phyloP scores from a whole-genome alignment of 2,113 vertebrate genomes.

The Neolamprologus hecqui region DNA sequence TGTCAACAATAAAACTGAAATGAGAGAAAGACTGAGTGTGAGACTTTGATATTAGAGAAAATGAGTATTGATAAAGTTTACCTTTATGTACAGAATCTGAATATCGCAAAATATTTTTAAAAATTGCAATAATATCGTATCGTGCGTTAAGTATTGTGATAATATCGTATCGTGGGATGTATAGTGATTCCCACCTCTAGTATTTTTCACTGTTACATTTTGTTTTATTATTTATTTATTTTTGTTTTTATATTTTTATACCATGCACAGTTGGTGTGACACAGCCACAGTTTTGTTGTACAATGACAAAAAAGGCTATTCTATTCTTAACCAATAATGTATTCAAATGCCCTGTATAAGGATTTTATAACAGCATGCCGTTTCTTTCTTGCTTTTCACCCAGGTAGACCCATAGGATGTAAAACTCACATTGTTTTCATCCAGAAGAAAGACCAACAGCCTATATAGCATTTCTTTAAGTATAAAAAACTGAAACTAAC shows the following conservation, averaged over 20 bases:
- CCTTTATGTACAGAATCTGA: too few relatives aligned
- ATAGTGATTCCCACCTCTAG: too few relatives aligned
- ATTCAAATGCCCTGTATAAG: not conserved
- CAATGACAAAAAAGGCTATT: not conserved
- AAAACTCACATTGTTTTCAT: not conserved
- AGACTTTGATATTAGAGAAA: fast-evolving
- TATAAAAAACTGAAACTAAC: not conserved
- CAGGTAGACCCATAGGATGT: not conserved
- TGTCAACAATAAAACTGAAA: too few relatives aligned
- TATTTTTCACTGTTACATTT: not conserved
- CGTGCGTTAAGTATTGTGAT: too few relatives aligned
- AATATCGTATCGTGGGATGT: too few relatives aligned
- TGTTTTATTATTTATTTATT: not conserved
- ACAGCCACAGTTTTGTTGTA: fast-evolving
- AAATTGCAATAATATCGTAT: too few relatives aligned
- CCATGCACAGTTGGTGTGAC: not conserved
- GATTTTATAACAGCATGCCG: not conserved
- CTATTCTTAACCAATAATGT: not conserved
- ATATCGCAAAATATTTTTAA: too few relatives aligned
- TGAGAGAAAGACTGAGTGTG: too few relatives aligned
- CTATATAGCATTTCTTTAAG: not conserved
- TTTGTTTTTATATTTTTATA: not conserved
- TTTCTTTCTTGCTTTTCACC: not conserved
- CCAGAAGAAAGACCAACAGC: not conserved
- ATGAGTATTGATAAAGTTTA: too few relatives aligned